These are phyloP conservation scores for Strongylocentrotus purpuratus DNA, from an alignment of 35 echinoderm and acorn worm species.

Conservation along the genomic window DNA sequence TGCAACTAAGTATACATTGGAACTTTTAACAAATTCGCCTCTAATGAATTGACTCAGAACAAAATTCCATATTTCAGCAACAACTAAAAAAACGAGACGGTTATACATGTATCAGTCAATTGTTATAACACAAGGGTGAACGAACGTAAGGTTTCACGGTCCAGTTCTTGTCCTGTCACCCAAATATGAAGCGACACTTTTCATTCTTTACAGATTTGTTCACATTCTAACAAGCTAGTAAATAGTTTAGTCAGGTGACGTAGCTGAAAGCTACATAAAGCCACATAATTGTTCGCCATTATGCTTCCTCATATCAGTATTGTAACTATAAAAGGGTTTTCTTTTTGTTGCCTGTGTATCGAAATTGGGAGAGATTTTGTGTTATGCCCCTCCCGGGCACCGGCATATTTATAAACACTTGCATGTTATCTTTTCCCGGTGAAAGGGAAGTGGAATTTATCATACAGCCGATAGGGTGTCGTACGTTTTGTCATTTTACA, in stretches of 20 bases:
- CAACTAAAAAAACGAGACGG: too few species aligned
- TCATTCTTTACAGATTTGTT: neutral
- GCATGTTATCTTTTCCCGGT: neutral
- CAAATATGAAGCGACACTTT: neutral
- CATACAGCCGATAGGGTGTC: neutral
- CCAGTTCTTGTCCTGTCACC: neutral
- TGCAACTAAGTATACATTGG: neutral
- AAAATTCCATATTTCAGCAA: neutral
- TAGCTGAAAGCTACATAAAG: constrained; percentile 11
- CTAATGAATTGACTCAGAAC: neutral
- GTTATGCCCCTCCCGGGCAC: constrained; percentile 1
- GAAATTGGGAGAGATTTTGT: neutral
- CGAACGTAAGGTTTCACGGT: neutral
- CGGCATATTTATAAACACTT: constrained; percentile 5
- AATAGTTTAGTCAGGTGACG: constrained; percentile 2
- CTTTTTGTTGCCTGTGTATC: neutral
- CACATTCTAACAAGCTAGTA: neutral
- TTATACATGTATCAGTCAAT: too few species aligned
- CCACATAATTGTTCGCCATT: neutral
- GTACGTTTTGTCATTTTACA: neutral
- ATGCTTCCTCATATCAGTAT: neutral
- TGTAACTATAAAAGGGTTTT: neutral
- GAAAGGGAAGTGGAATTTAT: neutral
- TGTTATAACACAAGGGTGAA: neutral
- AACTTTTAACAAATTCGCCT: neutral